phyloP scores from a whole-genome alignment of 2,113 vertebrate genomes.

The Pomatostomus ruficeps region DNA sequence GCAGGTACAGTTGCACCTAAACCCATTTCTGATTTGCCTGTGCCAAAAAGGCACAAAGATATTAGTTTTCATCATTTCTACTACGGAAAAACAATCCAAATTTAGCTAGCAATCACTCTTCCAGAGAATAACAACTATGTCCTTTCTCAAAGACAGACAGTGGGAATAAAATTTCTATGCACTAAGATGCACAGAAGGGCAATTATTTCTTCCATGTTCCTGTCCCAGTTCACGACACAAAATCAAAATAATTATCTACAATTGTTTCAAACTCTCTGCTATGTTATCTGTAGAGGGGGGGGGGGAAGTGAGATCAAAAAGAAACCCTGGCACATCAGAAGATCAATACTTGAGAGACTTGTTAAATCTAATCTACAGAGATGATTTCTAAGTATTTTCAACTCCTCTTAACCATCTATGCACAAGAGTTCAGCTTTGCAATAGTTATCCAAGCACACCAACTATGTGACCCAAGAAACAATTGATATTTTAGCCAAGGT shows the following conservation, averaged over 20 bases:
- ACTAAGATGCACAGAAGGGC: not conserved
- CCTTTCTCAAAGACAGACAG: not conserved
- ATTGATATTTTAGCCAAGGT: not conserved
- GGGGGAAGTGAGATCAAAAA: not conserved
- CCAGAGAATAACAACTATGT: not conserved
- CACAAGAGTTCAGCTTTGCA: not conserved
- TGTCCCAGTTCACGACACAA: not conserved
- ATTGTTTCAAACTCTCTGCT: not conserved
- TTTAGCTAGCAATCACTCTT: not conserved
- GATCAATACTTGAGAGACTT: not conserved
- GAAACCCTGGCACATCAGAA: not conserved
- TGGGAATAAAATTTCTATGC: not conserved
- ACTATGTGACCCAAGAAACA: not conserved
- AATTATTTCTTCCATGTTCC: not conserved
- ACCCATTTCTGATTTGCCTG: not conserved
- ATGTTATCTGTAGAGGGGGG: not conserved
- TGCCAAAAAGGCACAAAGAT: not conserved
- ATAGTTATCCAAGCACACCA: not conserved
- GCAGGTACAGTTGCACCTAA: not conserved
- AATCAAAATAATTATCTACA: not conserved
- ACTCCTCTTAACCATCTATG: not conserved
- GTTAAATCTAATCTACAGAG: not conserved
- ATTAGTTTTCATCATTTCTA: not conserved
- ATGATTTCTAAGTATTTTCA: not conserved
- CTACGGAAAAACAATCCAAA: not conserved